These are phyloP conservation scores for Pseudanteris insignis DNA, from an alignment of 2,888 invertebrate genomes.

Conservation along the genomic window DNA sequence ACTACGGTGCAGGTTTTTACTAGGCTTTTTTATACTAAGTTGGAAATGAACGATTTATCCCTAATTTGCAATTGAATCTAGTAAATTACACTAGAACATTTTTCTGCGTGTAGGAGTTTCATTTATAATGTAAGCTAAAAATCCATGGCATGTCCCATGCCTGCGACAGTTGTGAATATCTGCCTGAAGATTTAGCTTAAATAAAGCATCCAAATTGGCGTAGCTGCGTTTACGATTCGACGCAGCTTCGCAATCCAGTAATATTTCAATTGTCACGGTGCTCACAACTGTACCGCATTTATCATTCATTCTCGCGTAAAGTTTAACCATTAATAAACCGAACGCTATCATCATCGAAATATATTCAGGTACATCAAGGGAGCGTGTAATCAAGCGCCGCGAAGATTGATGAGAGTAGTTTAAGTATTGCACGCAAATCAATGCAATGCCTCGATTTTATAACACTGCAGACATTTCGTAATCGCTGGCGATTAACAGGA, in stretches of 20 bases:
- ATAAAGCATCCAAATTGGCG: too few relatives aligned
- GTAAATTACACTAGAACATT: too few relatives aligned
- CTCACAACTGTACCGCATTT: slow-evolving; percentile 15
- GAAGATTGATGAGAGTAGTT: slow-evolving; percentile 34
- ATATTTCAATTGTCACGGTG: slow-evolving; percentile 19
- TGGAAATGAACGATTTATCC: too few relatives aligned
- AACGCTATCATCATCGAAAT: slow-evolving; percentile 29
- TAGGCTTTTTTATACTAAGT: too few relatives aligned
- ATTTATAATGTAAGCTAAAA: too few relatives aligned
- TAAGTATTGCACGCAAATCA: slow-evolving; percentile 20
- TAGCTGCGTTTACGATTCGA: too few relatives aligned
- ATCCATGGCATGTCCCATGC: too few relatives aligned
- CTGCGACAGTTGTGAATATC: too few relatives aligned
- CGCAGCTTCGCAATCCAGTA: slow-evolving; percentile 9
- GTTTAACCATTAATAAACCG: slow-evolving; percentile 35
- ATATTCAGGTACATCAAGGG: slow-evolving; percentile 25
- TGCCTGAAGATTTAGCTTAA: too few relatives aligned
- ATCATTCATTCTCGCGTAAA: slow-evolving; percentile 20
- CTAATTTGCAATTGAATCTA: too few relatives aligned
- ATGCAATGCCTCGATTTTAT: slow-evolving; percentile 28
- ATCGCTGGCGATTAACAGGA: slow-evolving; percentile 16
- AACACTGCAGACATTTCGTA: slow-evolving; percentile 24
- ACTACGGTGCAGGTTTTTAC: too few relatives aligned
- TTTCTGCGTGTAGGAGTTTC: too few relatives aligned
- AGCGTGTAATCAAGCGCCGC: slow-evolving; percentile 24